Conservation (phyloP, 2,113 vertebrate species). For the Pseudois nayaur region DNA sequence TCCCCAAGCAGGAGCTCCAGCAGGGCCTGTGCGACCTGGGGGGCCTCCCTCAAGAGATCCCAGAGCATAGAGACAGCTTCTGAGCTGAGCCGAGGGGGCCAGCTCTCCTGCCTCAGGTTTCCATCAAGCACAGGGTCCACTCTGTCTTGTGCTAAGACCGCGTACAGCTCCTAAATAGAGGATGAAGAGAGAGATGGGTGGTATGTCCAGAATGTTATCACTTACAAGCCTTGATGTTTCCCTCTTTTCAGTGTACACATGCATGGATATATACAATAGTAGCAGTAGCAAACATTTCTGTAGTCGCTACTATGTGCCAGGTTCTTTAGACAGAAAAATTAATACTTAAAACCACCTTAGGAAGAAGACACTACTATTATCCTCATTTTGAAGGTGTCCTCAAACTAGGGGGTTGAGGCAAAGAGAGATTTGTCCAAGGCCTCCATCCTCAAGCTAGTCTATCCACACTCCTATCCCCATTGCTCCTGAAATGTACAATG, state of each 20-base stretch:
- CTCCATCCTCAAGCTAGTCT: neutral
- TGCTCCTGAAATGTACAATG: neutral
- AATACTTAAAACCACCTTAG: neutral
- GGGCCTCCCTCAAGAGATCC: conserved; percentile 82
- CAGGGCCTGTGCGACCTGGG: conserved; percentile 84
- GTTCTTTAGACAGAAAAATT: conserved; percentile 8
- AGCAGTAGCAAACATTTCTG: neutral
- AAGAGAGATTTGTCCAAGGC: neutral
- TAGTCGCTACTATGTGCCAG: neutral
- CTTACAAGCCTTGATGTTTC: neutral
- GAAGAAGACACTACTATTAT: neutral
- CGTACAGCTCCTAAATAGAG: conserved; percentile 86
- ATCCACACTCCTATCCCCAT: neutral
- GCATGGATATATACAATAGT: neutral
- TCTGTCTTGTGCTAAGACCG: conserved; percentile 70
- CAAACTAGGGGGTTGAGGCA: neutral
- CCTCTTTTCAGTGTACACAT: neutral
- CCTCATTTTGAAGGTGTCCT: neutral
- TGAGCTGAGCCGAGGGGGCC: conserved; percentile 73
- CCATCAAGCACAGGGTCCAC: neutral
- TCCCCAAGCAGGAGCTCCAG: conserved; percentile 85
- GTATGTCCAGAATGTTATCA: neutral
- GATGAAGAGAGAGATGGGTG: conserved; percentile 4
- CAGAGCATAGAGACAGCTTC: conserved; percentile 82
- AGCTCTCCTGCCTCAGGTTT: conserved; percentile 63